These are phyloP conservation scores for Diabrotica undecimpunctata DNA, from an alignment of 1,140 invertebrate genomes.

Conservation along the genomic window DNA sequence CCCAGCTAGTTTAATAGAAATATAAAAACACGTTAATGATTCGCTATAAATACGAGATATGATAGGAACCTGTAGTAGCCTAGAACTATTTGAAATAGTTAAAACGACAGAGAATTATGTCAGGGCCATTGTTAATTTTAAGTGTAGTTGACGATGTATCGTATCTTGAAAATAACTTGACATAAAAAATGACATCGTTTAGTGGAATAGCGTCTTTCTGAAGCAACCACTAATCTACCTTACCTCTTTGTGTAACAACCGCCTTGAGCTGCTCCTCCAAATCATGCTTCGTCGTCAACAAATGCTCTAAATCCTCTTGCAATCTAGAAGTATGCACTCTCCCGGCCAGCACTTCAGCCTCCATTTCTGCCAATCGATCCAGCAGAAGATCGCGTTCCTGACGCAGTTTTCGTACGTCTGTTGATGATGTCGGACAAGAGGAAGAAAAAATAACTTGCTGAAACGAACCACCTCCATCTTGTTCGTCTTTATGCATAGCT, in stretches of 20 bases:
- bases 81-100: too few species aligned
- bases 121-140: too few species aligned
- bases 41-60: too few species aligned
- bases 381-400: constrained; percentile 68
- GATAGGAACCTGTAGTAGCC: too few species aligned
- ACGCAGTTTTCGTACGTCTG: constrained; percentile 54
- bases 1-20: too few species aligned
- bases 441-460: constrained; percentile 47
- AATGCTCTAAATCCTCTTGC: constrained; percentile 56
- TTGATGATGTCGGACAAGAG: constrained; percentile 33
- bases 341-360: constrained; percentile 58
- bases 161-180: neutral
- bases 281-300: constrained; percentile 58
- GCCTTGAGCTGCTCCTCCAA: constrained; percentile 61
- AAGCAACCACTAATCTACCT: constrained; percentile 37
- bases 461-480: constrained; percentile 47
- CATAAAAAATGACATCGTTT: neutral
- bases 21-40: too few species aligned
- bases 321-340: constrained; percentile 61
- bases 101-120: too few species aligned
- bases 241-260: constrained; percentile 52
- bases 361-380: constrained; percentile 45
- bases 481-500: constrained; percentile 40
- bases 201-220: neutral
- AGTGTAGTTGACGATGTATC: neutral